A percentile compares a stretch with the other conserved stretches of the same genome.
Evolutionary conservation across 2,797 vertebrate species (phyloP).

Genomic region (Decapterus maruadsi): DNA sequence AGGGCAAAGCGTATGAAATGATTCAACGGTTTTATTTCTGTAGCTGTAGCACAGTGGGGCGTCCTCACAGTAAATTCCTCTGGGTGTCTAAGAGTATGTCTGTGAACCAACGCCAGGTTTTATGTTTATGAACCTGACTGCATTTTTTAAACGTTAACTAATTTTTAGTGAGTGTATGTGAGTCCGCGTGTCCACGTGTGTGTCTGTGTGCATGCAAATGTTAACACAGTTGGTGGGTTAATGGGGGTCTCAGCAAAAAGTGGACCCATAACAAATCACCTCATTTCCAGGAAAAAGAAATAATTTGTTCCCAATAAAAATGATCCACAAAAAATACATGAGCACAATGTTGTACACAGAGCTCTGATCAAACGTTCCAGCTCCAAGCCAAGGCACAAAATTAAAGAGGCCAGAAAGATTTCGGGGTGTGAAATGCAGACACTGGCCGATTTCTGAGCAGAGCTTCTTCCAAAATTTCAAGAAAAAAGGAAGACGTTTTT

Average conservation of each 20-base stretch:
- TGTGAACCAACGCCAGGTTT: slow-evolving; percentile 51
- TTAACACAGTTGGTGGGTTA: slow-evolving; percentile 56
- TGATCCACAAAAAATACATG: slow-evolving; percentile 71
- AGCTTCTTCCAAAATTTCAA: slow-evolving; percentile 22
- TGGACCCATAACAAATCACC: slow-evolving; percentile 67
- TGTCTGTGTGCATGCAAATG: slow-evolving; percentile 27
- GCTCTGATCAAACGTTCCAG: slow-evolving; percentile 53
- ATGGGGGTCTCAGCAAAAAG: slow-evolving; percentile 65
- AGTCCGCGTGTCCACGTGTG: slow-evolving; percentile 9
- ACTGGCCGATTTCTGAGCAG: slow-evolving; percentile 24
- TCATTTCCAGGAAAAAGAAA: slow-evolving; percentile 78
- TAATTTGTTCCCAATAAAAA: slow-evolving; percentile 83
- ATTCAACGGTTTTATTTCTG: slow-evolving; percentile 60
- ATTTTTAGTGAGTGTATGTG: slow-evolving; percentile 26
- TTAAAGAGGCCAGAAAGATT: slow-evolving; percentile 68
- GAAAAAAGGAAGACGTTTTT: slow-evolving; percentile 39
- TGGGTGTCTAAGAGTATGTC: slow-evolving; percentile 65
- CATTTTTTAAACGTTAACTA: slow-evolving; percentile 62
- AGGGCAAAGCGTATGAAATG: slow-evolving; percentile 50
- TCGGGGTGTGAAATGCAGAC: slow-evolving; percentile 64
- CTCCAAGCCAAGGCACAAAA: slow-evolving; percentile 58
- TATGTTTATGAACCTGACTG: slow-evolving; percentile 63
- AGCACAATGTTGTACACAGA: slow-evolving; percentile 49
- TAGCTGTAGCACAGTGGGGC: slow-evolving; percentile 52
- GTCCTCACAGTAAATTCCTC: slow-evolving; percentile 61